Conservation (phyloP, 1,140 invertebrate species). For the Saccostrea cuccullata region DNA sequence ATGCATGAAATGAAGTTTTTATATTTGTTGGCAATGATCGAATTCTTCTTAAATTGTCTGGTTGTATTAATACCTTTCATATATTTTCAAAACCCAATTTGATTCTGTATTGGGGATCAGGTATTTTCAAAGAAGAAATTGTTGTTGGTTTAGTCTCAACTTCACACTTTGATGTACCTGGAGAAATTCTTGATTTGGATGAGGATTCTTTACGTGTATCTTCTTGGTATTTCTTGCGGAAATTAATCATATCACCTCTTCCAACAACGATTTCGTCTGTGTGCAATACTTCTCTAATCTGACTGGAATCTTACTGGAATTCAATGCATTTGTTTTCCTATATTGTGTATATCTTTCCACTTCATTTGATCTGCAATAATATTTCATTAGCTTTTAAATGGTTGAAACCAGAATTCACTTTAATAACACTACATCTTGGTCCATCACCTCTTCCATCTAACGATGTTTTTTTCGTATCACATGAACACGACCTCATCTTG, state of each 20-base stretch:
- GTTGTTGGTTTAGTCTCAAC: not conserved
- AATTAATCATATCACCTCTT: not conserved
- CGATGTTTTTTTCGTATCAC: not conserved
- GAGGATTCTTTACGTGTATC: not conserved
- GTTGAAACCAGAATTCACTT: slow-evolving; percentile 8
- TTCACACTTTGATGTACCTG: not conserved
- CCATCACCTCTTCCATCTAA: not conserved
- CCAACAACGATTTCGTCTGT: not conserved
- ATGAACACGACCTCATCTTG: not conserved
- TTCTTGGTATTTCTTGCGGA: not conserved
- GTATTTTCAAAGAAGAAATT: not conserved
- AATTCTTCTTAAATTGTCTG: not conserved
- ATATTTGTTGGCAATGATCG: not conserved
- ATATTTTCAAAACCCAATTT: not conserved
- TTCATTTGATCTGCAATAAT: not conserved
- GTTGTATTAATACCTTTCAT: not conserved
- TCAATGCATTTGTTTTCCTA: not conserved
- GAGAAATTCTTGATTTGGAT: not conserved
- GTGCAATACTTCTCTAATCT: not conserved
- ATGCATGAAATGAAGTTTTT: not conserved
- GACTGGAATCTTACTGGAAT: not conserved
- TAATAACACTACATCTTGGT: not conserved
- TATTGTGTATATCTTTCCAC: not conserved
- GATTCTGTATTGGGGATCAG: not conserved
- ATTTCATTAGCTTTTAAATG: not conserved